A percentile compares a stretch with the other conserved stretches of the same genome.
Evolutionary conservation across 2,113 vertebrate genomes (phyloP).

Genomic region (Tilapia sparmanii): DNA sequence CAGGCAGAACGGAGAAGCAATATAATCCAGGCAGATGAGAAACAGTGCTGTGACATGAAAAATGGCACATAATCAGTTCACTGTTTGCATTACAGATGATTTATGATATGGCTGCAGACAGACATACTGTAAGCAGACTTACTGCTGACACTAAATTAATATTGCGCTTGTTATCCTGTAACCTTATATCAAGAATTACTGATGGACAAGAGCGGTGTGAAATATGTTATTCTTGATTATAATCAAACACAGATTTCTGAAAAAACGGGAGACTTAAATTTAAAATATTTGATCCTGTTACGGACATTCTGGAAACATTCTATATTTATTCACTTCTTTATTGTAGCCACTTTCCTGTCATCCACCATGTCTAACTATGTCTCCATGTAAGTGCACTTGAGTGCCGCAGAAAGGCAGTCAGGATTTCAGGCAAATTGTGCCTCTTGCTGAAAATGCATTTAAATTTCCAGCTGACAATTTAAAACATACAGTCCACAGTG

Average conservation of each 20-base stretch:
- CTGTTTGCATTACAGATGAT: not conserved
- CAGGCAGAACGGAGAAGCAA: constrained; percentile 9
- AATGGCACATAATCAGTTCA: constrained; percentile 20
- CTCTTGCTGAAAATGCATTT: not conserved
- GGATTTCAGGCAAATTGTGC: not conserved
- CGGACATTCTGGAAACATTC: not conserved
- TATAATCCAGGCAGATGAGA: constrained; percentile 21
- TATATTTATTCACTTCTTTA: not conserved
- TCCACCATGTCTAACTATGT: not conserved
- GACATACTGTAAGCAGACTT: not conserved
- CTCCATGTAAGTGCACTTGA: not conserved
- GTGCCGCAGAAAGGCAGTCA: not conserved
- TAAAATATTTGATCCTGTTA: not conserved
- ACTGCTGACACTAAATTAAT: not conserved
- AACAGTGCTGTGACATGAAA: not conserved
- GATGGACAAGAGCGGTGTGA: not conserved
- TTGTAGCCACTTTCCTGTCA: not conserved
- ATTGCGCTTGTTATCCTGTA: not conserved
- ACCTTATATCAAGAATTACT: not conserved
- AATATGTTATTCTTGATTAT: not conserved
- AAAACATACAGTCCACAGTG: not conserved
- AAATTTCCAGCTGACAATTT: not conserved
- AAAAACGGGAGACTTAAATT: not conserved
- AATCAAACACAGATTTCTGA: not conserved
- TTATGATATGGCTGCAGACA: not conserved